A percentile compares a stretch with the other conserved stretches of the same genome.
Conservation (phyloP, 2,797 vertebrate species). For the Pelodytes ibericus region DNA sequence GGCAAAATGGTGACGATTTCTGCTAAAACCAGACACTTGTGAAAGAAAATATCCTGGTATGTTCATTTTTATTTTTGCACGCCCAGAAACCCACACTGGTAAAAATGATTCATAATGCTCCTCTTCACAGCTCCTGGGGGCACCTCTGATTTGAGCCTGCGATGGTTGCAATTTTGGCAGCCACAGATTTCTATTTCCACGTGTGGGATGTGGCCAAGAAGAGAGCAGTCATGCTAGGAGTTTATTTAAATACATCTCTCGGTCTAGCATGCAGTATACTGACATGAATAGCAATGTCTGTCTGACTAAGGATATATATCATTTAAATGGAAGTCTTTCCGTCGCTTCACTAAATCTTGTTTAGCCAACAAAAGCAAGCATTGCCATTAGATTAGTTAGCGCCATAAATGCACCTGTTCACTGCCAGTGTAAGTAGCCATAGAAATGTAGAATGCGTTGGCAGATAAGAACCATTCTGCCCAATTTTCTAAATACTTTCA, state of each 20-base stretch:
- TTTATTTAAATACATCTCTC: not conserved
- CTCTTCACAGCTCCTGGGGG: not conserved
- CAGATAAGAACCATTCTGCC: too few relatives aligned
- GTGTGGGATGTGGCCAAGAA: not conserved
- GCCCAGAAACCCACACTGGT: not conserved
- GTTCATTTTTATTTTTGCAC: conserved; percentile 8
- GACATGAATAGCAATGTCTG: not conserved
- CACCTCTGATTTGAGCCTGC: conserved; percentile 7
- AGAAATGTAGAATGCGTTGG: too few relatives aligned
- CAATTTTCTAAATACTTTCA: too few relatives aligned
- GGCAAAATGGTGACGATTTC: too few relatives aligned
- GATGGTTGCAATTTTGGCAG: conserved; percentile 37
- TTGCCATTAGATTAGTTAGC: too few relatives aligned
- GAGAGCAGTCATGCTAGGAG: not conserved
- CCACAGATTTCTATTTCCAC: conserved; percentile 48
- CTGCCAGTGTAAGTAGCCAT: too few relatives aligned
- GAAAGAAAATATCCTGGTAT: not conserved
- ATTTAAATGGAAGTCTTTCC: too few relatives aligned
- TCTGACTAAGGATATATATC: too few relatives aligned
- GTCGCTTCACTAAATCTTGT: too few relatives aligned
- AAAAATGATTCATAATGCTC: conserved; percentile 21
- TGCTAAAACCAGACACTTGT: too few relatives aligned
- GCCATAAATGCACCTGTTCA: too few relatives aligned
- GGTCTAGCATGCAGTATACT: not conserved
- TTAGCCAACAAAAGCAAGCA: too few relatives aligned